Base-by-base conservation (phyloP, 2,888 invertebrate species). In the Periphyllus acericola region DNA sequence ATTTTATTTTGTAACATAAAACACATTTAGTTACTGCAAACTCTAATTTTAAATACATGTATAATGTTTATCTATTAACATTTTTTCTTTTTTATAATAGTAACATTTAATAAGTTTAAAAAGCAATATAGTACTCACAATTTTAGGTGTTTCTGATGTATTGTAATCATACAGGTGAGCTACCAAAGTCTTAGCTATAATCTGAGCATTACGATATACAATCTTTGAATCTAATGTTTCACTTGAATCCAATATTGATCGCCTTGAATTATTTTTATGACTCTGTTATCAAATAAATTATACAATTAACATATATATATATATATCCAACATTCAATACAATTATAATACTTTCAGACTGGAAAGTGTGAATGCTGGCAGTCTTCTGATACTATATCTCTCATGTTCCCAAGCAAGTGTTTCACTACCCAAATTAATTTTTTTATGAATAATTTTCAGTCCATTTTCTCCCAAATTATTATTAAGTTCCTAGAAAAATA, bases 391-490 rank as follows among this genome's bases (percentile, higher is more conserved):
- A 91, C 98, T 98, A 92, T 96, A 99, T 90, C 97, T 93, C 92
- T 99, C 99, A 91, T 99, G 99, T 91, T 99, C 98, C 99, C 99
- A 99, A 0, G 98, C 96, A 52, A 98, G 92, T 87, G 95, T 93
- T 90, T 97, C 96, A 84, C 98, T 98, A 0, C 97, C 98, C 86
- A 99, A 92, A 93, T 98, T 98, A 90, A 99, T 99, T 93, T 99
- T 99, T 92, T 99, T 99, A 91, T 99, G 98, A 14, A 95, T 94
- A 78, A 96, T 93, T 89, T 95, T 94, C 21, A 95, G 93, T 60
- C 87, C 88, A 68, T 78, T 85, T 76, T 89, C 85, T 83, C 87
- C 86, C 80, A 87, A 81, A 81, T 87, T 87, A 29, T 87, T 87
- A 60, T 81, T 87, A 32, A 87, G 74, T 66, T 87, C 87, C 87